These are phyloP conservation scores for Pagrus major DNA, from an alignment of 2,113 vertebrate genomes.

Conservation along the genomic window DNA sequence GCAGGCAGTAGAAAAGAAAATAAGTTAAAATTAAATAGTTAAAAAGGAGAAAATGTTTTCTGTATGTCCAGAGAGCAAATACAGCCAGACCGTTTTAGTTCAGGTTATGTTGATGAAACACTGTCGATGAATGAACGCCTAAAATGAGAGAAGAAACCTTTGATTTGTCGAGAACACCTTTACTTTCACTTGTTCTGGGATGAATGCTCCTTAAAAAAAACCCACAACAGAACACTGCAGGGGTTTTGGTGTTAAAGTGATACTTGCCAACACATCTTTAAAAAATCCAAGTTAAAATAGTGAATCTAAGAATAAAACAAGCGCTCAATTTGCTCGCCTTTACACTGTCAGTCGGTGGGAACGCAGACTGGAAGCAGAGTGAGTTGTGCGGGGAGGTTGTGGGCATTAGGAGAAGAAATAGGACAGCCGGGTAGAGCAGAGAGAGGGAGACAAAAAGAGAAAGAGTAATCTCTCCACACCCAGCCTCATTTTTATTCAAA, in stretches of 20 bases:
- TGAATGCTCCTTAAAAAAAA: constrained; percentile 23
- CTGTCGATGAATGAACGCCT: not conserved
- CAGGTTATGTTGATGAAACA: constrained; percentile 1
- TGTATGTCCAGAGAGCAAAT: constrained; percentile 17
- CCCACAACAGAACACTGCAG: constrained; percentile 2
- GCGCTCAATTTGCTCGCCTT: constrained; percentile 15
- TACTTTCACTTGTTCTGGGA: constrained; percentile 19
- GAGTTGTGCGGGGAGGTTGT: constrained; percentile 48
- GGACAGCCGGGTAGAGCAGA: constrained; percentile 37
- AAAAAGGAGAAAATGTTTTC: constrained; percentile 6
- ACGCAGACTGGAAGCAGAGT: constrained; percentile 49
- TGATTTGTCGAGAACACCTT: constrained; percentile 7
- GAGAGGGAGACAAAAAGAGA: constrained; percentile 54
- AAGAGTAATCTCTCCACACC: constrained; percentile 71
- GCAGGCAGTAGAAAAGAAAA: constrained; percentile 57
- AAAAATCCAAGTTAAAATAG: constrained; percentile 26
- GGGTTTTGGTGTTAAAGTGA: constrained; percentile 11
- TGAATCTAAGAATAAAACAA: constrained; percentile 25
- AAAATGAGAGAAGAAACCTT: constrained; percentile 1
- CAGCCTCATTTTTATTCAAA: constrained; percentile 76
- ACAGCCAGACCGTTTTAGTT: constrained; percentile 2
- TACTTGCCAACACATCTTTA: constrained; percentile 17
- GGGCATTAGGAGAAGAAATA: constrained; percentile 54
- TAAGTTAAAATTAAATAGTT: constrained; percentile 29
- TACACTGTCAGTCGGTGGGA: constrained; percentile 31